Evolutionary conservation across 2,888 invertebrate species (phyloP).

Genomic region (Ormyrus pomaceus): DNA sequence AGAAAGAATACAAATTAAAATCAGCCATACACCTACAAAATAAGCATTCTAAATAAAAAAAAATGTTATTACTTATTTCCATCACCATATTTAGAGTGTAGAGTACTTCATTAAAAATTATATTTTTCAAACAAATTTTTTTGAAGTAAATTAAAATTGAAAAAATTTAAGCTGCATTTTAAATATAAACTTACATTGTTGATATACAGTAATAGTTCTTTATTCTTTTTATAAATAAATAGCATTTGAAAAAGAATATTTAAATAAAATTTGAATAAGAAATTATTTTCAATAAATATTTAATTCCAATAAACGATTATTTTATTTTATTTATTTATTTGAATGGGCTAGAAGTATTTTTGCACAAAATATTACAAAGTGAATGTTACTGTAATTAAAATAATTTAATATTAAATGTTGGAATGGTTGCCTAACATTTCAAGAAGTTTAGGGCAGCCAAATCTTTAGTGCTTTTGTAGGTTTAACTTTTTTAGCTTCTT

Average conservation of each 20-base stretch:
- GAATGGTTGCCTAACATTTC: no score
- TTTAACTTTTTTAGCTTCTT: conserved; percentile 31
- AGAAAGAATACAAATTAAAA: neutral
- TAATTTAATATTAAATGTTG: neutral
- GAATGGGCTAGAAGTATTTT: neutral
- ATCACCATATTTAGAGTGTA: conserved; percentile 31
- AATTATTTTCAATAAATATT: neutral
- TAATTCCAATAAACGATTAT: neutral
- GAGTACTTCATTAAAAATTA: conserved; percentile 9
- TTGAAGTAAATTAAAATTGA: neutral
- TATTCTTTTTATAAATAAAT: neutral
- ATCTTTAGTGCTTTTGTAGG: no score
- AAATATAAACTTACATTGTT: neutral
- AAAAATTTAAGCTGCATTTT: neutral
- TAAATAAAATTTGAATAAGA: neutral
- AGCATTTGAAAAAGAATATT: neutral
- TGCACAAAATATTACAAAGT: neutral
- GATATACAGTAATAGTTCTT: no score
- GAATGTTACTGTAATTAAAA: neutral
- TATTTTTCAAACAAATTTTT: no score
- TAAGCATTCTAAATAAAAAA: conserved; percentile 8
- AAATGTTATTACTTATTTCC: conserved; percentile 18
- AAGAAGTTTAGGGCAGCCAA: no score
- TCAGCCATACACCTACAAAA: conserved; percentile 7
- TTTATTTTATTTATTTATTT: neutral